Percentiles rank a stretch among this genome's conserved stretches.
Evolutionary conservation across 2,888 invertebrate genomes (phyloP).

Genomic region (Nineta flava): DNA sequence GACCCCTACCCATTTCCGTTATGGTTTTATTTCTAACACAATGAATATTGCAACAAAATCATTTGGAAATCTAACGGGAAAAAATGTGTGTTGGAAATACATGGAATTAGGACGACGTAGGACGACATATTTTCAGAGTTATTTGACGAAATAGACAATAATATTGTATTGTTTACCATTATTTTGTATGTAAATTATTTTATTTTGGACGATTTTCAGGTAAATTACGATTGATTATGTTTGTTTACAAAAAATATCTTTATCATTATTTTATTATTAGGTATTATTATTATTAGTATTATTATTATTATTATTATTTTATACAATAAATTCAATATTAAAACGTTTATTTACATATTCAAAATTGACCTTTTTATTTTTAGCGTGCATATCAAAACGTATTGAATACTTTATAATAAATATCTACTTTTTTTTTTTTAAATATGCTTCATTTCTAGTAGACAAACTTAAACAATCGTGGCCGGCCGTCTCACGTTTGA

Average conservation of each 20-base stretch:
- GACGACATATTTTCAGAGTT: too few relatives aligned
- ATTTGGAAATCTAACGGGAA: too few relatives aligned
- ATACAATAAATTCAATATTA: not conserved
- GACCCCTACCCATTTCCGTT: too few relatives aligned
- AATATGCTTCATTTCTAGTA: not conserved
- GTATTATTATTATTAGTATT: too few relatives aligned
- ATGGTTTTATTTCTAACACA: too few relatives aligned
- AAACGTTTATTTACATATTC: not conserved
- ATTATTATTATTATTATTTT: not conserved
- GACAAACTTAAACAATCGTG: not conserved
- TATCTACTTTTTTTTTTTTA: too few relatives aligned
- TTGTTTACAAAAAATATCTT: not conserved
- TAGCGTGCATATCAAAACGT: not conserved
- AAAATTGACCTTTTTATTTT: not conserved
- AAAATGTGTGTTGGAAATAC: too few relatives aligned
- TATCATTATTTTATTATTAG: not conserved
- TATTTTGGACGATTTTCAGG: not conserved
- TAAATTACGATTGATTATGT: not conserved
- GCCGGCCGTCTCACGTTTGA: not conserved
- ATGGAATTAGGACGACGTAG: too few relatives aligned
- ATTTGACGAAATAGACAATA: too few relatives aligned
- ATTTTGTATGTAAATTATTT: too few relatives aligned
- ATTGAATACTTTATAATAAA: not conserved
- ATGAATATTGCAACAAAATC: too few relatives aligned
- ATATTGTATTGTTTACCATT: too few relatives aligned